Percentiles rank a stretch among this genome's conserved stretches.
Evolutionary conservation across 2,888 invertebrate species (phyloP).

Genomic region (Hesperia comma): DNA sequence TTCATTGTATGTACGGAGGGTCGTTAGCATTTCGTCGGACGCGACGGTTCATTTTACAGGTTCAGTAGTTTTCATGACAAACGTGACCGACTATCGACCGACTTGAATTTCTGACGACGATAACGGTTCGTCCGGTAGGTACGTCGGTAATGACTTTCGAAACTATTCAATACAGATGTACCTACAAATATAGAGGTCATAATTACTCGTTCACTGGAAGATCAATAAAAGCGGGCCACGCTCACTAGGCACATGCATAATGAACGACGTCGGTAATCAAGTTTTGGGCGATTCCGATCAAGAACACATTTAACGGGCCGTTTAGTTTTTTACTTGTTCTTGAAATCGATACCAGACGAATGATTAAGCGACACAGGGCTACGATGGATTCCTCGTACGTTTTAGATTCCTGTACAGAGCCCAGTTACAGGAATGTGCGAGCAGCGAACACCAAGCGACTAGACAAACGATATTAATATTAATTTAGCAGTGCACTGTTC

Average conservation of each 20-base stretch:
- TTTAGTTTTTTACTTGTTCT: conserved; percentile 46
- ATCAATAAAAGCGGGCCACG: conserved; percentile 58
- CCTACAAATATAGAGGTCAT: conserved; percentile 53
- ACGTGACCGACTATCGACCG: conserved; percentile 49
- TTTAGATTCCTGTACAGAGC: conserved; percentile 29
- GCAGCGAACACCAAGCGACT: conserved; percentile 19
- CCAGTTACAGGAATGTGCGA: conserved; percentile 34
- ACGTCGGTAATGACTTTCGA: conserved; percentile 61
- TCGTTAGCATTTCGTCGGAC: conserved; percentile 61
- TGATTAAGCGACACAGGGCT: conserved; percentile 49
- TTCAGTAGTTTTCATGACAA: conserved; percentile 61
- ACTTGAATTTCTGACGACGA: conserved; percentile 50
- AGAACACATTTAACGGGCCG: conserved; percentile 51
- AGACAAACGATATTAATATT: conserved; percentile 40
- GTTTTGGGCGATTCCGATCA: conserved; percentile 55
- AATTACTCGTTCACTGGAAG: conserved; percentile 59
- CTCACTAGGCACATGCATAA: conserved; percentile 51
- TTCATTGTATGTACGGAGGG: conserved; percentile 64
- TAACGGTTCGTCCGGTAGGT: conserved; percentile 50
- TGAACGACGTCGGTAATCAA: conserved; percentile 51
- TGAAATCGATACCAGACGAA: conserved; percentile 60
- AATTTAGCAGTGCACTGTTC: conserved; percentile 36
- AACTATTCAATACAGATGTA: conserved; percentile 56
- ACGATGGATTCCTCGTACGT: conserved; percentile 41
- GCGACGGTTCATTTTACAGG: conserved; percentile 50